Base-by-base conservation (phyloP, 1,140 invertebrate genomes). In the Ooceraea biroi region DNA sequence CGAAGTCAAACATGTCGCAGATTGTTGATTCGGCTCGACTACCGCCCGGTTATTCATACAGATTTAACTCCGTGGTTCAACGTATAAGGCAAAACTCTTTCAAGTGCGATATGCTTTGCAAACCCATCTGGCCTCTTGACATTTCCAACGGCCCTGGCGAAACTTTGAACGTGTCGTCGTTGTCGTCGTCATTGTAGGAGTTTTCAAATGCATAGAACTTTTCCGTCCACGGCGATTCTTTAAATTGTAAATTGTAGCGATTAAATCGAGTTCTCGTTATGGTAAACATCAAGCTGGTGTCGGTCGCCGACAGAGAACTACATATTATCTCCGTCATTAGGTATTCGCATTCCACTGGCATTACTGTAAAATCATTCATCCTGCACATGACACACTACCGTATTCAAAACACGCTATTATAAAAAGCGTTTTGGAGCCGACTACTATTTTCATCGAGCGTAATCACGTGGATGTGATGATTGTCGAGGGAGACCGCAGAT, bases 371-470 rank as follows among this genome's bases (percentile, higher is more conserved):
- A 27, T n/a, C 57, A 44, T 55, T 44, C 22, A 46, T 69, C 22
- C 12, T n/a, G 12, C 50, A 46, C 76, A 50, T 71, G 76, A 71
- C 50, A 30, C n/a, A 27, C 22, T 61, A 41, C 57, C 65, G 14
- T 55, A 27, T 30, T n/a, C 36, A 17, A 44, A 69, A 58, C 36
- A 12, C 19, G 7, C 22, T 55, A 44, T 55, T n/a, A 10, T 46
- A 27, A 68, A 60, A 63, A 17, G 3, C 14, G 36, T 44, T 60
- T 3, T 58, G 41, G 0, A 68, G 8, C 3, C 14, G 22, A 17
- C 44, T 48, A 10, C 27, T 22, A n/a, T 73, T 44, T 3, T 61
- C 58, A 63, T 50, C 36, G 12, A 74, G 22, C 2, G 22, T 17
- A 19, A 50, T 10, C 14, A 30, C 44, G 11, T 5, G 46, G 50